Conservation (phyloP, 2,797 vertebrate genomes). For the Hoplostethus atlanticus region DNA sequence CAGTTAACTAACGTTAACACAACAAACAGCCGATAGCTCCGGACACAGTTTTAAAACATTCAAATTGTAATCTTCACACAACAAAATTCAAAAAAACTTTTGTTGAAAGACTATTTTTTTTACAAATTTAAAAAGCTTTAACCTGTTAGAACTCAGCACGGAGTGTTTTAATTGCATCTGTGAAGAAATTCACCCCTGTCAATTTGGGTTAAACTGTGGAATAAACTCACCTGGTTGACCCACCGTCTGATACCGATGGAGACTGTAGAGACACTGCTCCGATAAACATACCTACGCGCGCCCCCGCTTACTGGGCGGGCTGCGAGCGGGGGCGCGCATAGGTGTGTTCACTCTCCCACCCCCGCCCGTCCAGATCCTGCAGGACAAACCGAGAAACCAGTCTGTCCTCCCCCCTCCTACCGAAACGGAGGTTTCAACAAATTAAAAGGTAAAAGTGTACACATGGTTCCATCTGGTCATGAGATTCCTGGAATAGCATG, state of each 20-base stretch:
- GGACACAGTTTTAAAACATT: too few species aligned
- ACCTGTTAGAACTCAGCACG: too few species aligned
- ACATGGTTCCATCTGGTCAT: too few species aligned
- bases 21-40: too few species aligned
- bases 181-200: not conserved
- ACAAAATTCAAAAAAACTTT: too few species aligned
- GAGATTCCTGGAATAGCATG: too few species aligned
- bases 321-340: constrained; percentile 15
- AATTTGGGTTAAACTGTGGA: accelerated
- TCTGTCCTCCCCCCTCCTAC: constrained; percentile 17
- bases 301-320: constrained; percentile 5
- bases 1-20: too few species aligned
- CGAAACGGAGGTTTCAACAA: not conserved
- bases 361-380: constrained; percentile 16
- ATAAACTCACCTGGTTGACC: constrained; percentile 28
- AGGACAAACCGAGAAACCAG: constrained; percentile 34
- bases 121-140: too few species aligned
- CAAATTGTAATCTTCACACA: too few species aligned
- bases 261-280: constrained; percentile 12
- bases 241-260: not conserved
- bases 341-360: constrained; percentile 11
- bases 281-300: constrained; percentile 14
- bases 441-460: not conserved
- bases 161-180: not conserved
- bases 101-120: too few species aligned